These are phyloP conservation scores for Phodopus roborovskii DNA, from an alignment of 2,113 vertebrate genomes.

Conservation along the genomic window DNA sequence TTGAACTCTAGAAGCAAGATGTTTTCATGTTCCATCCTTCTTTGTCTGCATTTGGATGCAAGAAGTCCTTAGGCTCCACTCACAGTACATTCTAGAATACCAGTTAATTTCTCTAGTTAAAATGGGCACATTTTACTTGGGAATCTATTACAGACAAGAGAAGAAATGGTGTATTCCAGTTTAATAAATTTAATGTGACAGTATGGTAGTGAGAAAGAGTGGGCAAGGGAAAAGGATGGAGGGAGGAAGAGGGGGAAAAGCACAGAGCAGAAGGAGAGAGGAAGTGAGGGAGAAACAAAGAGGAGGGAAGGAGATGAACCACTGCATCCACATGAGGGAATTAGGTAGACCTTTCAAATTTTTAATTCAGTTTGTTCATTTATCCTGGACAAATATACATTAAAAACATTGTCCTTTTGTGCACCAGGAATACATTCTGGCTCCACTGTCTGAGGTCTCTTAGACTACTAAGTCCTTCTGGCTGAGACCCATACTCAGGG, in stretches of 20 bases:
- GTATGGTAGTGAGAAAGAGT: no score
- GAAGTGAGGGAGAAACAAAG: neutral
- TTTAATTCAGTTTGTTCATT: neutral
- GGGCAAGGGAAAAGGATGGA: rapidly evolving
- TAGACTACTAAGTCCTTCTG: no score
- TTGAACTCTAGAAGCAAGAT: neutral
- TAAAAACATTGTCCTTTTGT: neutral
- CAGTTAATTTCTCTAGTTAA: neutral
- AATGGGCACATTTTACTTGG: neutral
- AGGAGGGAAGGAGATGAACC: no score
- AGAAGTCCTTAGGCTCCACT: neutral
- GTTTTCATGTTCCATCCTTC: neutral
- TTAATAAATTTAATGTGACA: neutral
- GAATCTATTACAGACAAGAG: neutral
- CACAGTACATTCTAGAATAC: neutral
- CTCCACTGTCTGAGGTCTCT: no score
- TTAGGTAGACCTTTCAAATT: neutral
- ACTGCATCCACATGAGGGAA: neutral
- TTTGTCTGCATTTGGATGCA: neutral
- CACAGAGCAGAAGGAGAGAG: neutral
- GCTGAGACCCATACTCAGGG: no score
- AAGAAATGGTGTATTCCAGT: neutral
- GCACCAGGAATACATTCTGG: no score
- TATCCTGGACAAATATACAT: neutral
- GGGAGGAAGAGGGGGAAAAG: neutral